Evolutionary conservation across 2,888 invertebrate genomes (phyloP).

Genomic region (Tenthredo distinguenda): DNA sequence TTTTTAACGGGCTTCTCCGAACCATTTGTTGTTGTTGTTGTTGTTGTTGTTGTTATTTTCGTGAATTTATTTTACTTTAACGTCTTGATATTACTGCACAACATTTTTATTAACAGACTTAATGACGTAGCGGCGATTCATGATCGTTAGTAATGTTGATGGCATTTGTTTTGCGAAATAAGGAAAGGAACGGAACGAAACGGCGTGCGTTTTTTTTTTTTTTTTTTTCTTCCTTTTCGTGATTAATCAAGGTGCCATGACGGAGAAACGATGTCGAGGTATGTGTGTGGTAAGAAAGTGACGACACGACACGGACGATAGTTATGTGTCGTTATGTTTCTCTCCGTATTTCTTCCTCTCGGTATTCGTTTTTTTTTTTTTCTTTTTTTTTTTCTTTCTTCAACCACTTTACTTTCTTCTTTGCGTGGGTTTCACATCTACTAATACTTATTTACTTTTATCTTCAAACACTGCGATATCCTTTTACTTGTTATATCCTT

Average conservation of each 20-base stretch:
- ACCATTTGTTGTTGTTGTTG: too few relatives aligned
- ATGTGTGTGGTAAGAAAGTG: neutral
- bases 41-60: too few relatives aligned
- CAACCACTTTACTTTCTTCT: neutral
- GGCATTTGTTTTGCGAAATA: neutral
- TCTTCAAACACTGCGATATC: neutral
- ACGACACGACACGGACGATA: neutral
- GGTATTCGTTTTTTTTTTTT: neutral
- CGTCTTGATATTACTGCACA: too few relatives aligned
- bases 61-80: too few relatives aligned
- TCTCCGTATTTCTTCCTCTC: neutral
- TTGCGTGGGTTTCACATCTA: neutral
- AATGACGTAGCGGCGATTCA: too few relatives aligned
- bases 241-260: conserved; percentile 19
- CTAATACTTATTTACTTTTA: neutral
- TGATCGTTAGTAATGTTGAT: neutral
- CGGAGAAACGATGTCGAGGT: neutral
- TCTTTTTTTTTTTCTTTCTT: neutral
- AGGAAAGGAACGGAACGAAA: too few relatives aligned
- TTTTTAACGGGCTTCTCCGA: too few relatives aligned
- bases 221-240: neutral
- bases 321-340: neutral
- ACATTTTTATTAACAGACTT: too few relatives aligned
- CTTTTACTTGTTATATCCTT: neutral
- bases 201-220: too few relatives aligned